Evolutionary conservation across 2,797 vertebrate species (phyloP).

Genomic region (Phoxinus dragarum): DNA sequence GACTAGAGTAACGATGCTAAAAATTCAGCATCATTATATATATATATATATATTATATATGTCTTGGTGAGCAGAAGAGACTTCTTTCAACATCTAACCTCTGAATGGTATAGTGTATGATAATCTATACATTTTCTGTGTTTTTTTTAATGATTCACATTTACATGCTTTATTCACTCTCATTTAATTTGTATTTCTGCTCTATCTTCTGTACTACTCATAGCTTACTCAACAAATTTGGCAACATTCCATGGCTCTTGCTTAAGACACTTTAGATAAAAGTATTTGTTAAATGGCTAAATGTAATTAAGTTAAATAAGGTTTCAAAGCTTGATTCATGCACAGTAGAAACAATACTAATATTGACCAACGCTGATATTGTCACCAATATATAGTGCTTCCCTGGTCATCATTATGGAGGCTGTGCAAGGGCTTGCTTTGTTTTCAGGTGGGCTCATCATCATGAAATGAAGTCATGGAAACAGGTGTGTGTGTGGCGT

Average conservation of each 20-base stretch:
- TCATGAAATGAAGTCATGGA: constrained; percentile 49
- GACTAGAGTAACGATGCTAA: not conserved
- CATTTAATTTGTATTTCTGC: not conserved
- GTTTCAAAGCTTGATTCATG: not conserved
- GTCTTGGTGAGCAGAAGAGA: not conserved
- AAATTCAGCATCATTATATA: not conserved
- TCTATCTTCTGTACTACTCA: not conserved
- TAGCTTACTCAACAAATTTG: not conserved
- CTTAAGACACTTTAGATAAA: not conserved
- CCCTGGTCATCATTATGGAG: not conserved
- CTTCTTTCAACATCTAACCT: not conserved
- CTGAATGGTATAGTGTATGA: no score
- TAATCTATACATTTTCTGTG: no score
- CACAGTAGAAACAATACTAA: not conserved
- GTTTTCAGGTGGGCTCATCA: not conserved
- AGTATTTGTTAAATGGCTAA: not conserved
- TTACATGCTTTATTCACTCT: not conserved
- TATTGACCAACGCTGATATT: not conserved
- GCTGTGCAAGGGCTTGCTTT: not conserved
- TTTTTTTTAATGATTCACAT: not conserved
- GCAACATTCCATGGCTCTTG: not conserved
- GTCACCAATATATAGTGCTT: not conserved
- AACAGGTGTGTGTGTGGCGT: constrained; percentile 29
- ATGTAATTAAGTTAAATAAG: not conserved
- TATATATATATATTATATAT: no score